These are phyloP conservation scores for Aphis craccivora DNA, from an alignment of 1,140 invertebrate genomes.

Conservation along the genomic window DNA sequence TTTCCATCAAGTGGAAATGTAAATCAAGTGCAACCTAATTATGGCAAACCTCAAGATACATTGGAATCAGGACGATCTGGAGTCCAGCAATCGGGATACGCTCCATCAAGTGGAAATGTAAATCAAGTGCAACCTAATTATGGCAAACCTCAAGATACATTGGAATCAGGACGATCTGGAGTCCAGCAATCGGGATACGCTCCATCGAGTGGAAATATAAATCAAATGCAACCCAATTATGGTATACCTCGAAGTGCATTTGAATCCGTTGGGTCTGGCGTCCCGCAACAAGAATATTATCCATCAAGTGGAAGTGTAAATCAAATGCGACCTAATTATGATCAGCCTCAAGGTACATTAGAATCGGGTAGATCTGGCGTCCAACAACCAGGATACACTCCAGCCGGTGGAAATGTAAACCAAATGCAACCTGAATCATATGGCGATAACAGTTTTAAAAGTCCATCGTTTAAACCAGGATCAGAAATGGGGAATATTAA, in stretches of 20 bases:
- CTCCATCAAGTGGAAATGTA: not conserved
- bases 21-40: not conserved
- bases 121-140: not conserved
- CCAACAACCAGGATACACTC: not conserved
- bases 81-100: not conserved
- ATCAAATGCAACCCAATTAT: not conserved
- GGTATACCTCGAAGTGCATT: not conserved
- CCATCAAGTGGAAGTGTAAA: not conserved
- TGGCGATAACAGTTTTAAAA: conserved; percentile 8
- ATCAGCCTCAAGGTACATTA: not conserved
- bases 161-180: not conserved
- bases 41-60: not conserved
- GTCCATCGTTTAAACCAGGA: not conserved
- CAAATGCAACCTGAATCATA: not conserved
- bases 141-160: not conserved
- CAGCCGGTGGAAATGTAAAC: not conserved
- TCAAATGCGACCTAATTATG: not conserved
- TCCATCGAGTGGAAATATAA: not conserved
- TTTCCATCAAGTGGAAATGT: not conserved
- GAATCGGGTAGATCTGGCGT: not conserved
- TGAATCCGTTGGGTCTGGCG: not conserved
- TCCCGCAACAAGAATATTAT: not conserved
- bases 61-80: not conserved
- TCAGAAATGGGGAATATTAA: not conserved
- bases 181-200: not conserved